These are phyloP conservation scores for Protomyctophum bolini DNA, from an alignment of 2,113 vertebrate species.

Conservation along the genomic window DNA sequence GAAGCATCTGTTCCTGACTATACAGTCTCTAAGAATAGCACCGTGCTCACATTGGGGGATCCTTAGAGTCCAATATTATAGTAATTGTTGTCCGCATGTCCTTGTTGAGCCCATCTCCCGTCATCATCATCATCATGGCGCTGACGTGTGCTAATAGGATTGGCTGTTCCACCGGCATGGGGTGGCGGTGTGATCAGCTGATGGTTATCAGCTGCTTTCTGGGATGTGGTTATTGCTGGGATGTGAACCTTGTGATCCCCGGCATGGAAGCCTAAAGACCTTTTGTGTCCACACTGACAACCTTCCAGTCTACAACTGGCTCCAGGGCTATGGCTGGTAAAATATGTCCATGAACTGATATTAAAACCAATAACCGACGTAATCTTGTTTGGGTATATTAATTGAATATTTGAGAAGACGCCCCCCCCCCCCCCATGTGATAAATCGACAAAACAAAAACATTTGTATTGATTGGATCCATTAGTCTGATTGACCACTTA, in stretches of 20 bases:
- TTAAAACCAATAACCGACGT: no score
- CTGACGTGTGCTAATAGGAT: conserved; percentile 44
- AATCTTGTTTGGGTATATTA: no score
- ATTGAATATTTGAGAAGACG: no score
- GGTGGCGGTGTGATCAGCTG: conserved; percentile 45
- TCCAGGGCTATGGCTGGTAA: background rate
- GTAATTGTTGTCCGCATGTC: conserved; percentile 21
- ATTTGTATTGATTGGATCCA: no score
- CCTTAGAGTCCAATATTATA: conserved; percentile 2
- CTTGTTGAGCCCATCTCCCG: conserved; percentile 8
- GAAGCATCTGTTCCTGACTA: conserved; percentile 27
- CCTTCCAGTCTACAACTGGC: conserved; percentile 42
- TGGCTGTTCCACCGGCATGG: conserved; percentile 19
- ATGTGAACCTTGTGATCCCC: conserved; percentile 30
- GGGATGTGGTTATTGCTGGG: conserved; percentile 5
- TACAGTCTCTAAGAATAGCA: conserved; percentile 29
- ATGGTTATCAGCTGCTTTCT: conserved; percentile 47
- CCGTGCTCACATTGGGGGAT: conserved; percentile 25
- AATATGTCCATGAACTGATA: no score
- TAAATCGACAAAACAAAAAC: no score
- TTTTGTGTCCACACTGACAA: conserved; percentile 4
- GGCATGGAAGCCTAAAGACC: conserved; percentile 33
- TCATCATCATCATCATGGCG: conserved; percentile 25
- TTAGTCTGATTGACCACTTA: no score
- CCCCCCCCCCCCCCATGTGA: no score